Evolutionary conservation across 2,113 vertebrate genomes (phyloP), one percentile per base, ranked within the genome.

Genomic region (Paramormyrops kingsleyae): DNA sequence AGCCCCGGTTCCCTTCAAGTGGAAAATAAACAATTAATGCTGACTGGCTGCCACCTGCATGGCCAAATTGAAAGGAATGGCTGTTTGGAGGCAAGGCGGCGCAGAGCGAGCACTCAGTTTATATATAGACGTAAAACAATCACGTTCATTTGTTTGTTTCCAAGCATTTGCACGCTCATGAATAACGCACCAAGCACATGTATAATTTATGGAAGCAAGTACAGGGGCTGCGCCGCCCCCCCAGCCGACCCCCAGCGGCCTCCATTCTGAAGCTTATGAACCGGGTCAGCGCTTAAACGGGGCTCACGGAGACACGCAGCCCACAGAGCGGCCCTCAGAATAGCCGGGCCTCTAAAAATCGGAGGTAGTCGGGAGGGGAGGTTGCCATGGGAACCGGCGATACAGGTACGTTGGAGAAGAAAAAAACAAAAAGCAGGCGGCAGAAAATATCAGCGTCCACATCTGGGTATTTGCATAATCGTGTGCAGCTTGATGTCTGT

Each of bases 21-120:
- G 77, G 24, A 89, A 89, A 56, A 89, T 84, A 89, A 89, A 89
- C 49, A 89, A 89, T 84, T 84, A 89, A 89, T 83, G 42, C 8
- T 31, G 80, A 56, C 27, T 52, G 27, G 39, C 52, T 89, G 50
- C 52, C 88, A 84, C 49, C 50, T 56, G 27, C 52, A 31, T 50
- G 24, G 80, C 35, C 83, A 89, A 59, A 83, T 47, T 42, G 39
- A 52, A 42, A 84, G 52, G 83, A 88, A 89, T 62, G 52, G 42
- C 39, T 89, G 9, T 5, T 84, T 46, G 56, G 52, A 21, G 53
- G 42, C 27, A 12, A 10, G 1, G 9, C 62, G 3, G 39, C 2
- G 17, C 24, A 39, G n/a, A 27, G n/a, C 52, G 15, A 62, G 21
- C 47, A 39, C 59, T 89, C 35, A 44, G 80, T 62, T 84, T 89